phyloP scores from a whole-genome alignment of 2,888 invertebrate genomes.

The Caenorhabditis sp. region DNA sequence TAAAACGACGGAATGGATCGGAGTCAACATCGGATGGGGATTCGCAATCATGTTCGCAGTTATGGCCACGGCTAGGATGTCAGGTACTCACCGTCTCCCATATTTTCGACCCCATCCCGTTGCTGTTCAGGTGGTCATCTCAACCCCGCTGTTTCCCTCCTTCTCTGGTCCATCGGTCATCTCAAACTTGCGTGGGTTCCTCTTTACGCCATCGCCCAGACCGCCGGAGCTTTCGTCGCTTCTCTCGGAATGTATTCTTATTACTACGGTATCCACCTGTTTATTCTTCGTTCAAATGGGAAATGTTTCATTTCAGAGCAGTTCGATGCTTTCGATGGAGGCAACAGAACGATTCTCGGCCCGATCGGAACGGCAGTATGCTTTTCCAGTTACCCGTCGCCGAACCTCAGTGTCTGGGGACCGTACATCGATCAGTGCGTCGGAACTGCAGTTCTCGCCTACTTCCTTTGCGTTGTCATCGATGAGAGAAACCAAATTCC shows the following conservation, averaged over 20 bases:
- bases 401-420: constrained; percentile 53
- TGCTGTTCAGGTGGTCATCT: constrained; percentile 71
- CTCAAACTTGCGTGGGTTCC: constrained; percentile 63
- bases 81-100: constrained; percentile 55
- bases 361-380: constrained; percentile 66
- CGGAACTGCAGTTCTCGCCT: constrained; percentile 73
- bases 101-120: too few species aligned
- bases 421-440: constrained; percentile 74
- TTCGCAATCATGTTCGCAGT: constrained; percentile 66
- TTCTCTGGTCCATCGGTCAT: constrained; percentile 67
- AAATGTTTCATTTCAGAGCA: constrained; percentile 59
- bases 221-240: constrained; percentile 69
- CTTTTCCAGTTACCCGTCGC: constrained; percentile 73
- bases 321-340: constrained; percentile 68
- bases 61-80: constrained; percentile 60
- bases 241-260: constrained; percentile 67
- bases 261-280: constrained; percentile 60
- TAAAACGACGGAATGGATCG: constrained; percentile 63
- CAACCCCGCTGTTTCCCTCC: constrained; percentile 70
- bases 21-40: constrained; percentile 70
- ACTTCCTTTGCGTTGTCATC: constrained; percentile 70
- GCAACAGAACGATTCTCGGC: constrained; percentile 61
- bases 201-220: constrained; percentile 62
- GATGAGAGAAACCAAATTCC: constrained; percentile 75
- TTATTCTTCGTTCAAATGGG: too few species aligned